Conservation (phyloP, 2,113 vertebrate species). For the Cebidichthys violaceus region DNA sequence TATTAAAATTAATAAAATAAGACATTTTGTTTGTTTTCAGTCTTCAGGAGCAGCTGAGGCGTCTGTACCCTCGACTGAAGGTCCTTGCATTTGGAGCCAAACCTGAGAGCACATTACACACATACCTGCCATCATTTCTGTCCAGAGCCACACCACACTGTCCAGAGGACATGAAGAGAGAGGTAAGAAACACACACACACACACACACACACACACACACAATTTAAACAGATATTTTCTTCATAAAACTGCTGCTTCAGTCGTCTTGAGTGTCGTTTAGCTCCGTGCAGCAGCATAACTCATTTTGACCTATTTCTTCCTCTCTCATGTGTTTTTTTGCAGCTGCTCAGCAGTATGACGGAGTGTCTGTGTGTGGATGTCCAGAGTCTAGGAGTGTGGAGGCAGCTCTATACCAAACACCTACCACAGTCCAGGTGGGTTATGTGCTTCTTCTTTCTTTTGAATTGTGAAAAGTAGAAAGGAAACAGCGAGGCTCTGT, state of each 20-base stretch:
- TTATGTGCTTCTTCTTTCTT: not conserved
- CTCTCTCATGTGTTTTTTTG: not conserved
- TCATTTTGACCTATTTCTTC: not conserved
- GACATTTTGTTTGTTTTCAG: constrained; percentile 70
- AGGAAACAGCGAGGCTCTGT: not conserved
- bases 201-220: not conserved
- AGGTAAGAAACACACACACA: constrained; percentile 82
- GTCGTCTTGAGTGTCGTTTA: not conserved
- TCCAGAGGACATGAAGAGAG: constrained; percentile 89
- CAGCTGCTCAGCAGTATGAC: constrained; percentile 92
- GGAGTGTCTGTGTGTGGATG: constrained; percentile 90
- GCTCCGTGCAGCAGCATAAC: not conserved
- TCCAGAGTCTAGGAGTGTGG: constrained; percentile 92
- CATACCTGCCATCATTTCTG: constrained; percentile 96
- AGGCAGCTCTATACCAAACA: constrained; percentile 95
- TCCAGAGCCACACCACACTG: constrained; percentile 91
- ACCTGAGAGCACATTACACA: constrained; percentile 89
- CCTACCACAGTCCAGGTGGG: constrained; percentile 92
- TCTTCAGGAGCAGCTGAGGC: constrained; percentile 93
- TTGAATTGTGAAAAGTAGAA: not conserved
- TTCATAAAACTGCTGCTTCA: not conserved
- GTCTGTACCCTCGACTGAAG: constrained; percentile 93
- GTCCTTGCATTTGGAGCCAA: constrained; percentile 92
- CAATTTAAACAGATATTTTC: not conserved
- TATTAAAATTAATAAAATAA: not conserved